These are phyloP conservation scores for Seladonia tumulorum DNA, from an alignment of 2,888 invertebrate species.

Conservation along the genomic window DNA sequence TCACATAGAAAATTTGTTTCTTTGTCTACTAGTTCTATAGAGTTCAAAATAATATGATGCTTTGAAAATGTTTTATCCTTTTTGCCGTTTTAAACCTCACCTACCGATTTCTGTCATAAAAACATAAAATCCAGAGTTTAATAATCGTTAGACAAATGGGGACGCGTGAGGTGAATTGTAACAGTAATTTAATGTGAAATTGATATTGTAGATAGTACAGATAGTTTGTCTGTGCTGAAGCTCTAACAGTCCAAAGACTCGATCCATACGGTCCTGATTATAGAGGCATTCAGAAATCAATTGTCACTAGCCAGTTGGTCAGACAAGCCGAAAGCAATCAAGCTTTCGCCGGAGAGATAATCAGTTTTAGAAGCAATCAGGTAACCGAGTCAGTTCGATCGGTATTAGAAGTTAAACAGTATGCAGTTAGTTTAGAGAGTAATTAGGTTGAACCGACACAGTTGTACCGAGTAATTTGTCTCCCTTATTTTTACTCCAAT, in stretches of 20 bases:
- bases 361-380: slow-evolving; percentile 20
- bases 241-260: not conserved
- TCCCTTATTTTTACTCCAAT: not conserved
- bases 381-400: slow-evolving; percentile 11
- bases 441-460: slow-evolving; percentile 9
- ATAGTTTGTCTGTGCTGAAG: not conserved
- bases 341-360: slow-evolving; percentile 17
- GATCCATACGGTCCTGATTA: not conserved
- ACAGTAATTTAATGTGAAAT: not conserved
- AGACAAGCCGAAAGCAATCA: slow-evolving; percentile 20
- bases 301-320: slow-evolving; percentile 17
- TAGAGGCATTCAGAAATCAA: slow-evolving; percentile 14
- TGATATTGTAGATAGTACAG: not conserved
- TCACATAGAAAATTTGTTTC: too few relatives aligned
- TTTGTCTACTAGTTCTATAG: too few relatives aligned
- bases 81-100: not conserved
- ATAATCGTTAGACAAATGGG: not conserved
- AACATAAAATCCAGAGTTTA: not conserved
- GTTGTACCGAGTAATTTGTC: slow-evolving; percentile 7
- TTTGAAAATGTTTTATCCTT: too few relatives aligned
- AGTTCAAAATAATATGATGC: too few relatives aligned
- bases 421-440: slow-evolving; percentile 13
- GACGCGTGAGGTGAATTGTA: not conserved
- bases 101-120: not conserved
- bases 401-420: slow-evolving; percentile 21